Conservation (phyloP, 1,140 invertebrate species). For the Megalopta genalis region DNA sequence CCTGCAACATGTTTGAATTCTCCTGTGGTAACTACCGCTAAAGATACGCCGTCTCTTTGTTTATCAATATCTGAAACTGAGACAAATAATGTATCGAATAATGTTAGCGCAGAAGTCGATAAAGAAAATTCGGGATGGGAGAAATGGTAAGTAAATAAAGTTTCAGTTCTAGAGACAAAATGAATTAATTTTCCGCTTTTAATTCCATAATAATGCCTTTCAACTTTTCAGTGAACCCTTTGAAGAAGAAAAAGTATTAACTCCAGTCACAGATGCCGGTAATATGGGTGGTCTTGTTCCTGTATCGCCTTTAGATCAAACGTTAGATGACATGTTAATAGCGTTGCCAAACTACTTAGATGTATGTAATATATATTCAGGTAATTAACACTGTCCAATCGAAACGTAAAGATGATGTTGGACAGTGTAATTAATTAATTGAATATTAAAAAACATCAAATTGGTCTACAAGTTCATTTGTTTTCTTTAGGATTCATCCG, state of each 20-base stretch:
- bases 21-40: constrained; percentile 75
- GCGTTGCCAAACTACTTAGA: constrained; percentile 73
- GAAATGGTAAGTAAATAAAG: constrained; percentile 55
- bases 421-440: background rate
- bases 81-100: constrained; percentile 34
- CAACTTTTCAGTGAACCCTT: constrained; percentile 66
- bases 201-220: constrained; percentile 7
- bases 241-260: constrained; percentile 75
- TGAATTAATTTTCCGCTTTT: background rate
- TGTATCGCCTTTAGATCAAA: constrained; percentile 74
- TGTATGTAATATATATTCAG: constrained; percentile 55
- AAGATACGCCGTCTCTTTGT: constrained; percentile 65
- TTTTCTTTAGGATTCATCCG: constrained; percentile 64
- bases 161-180: background rate
- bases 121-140: constrained; percentile 66
- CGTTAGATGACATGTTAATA: constrained; percentile 73
- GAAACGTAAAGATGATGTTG: too few species aligned
- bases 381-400: too few species aligned
- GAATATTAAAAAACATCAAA: background rate
- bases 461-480: background rate
- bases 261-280: constrained; percentile 73
- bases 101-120: constrained; percentile 12
- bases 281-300: constrained; percentile 76
- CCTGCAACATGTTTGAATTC: constrained; percentile 84
- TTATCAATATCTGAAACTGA: constrained; percentile 61